Conservation (phyloP, 1,140 invertebrate species). For the Latrodectus geometricus region DNA sequence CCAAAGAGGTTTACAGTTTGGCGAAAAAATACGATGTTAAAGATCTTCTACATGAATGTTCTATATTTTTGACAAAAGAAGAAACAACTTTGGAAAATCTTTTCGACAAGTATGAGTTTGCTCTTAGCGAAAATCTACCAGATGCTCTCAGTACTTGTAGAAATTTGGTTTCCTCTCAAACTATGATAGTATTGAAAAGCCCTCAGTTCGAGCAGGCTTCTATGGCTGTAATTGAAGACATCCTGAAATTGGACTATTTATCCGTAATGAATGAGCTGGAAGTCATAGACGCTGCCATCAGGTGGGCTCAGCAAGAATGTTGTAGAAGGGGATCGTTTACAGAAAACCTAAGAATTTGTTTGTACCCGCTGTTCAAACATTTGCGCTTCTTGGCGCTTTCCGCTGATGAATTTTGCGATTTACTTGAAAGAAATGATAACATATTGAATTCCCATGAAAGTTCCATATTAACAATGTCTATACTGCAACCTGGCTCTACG, state of each 20-base stretch:
- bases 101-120: conserved; percentile 30
- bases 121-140: neutral
- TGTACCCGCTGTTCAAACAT: conserved; percentile 15
- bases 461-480: neutral
- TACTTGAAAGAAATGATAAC: neutral
- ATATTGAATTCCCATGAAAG: conserved; percentile 23
- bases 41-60: conserved; percentile 1
- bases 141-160: neutral
- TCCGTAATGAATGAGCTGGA: conserved; percentile 1
- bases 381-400: conserved; percentile 17
- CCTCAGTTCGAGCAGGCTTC: neutral
- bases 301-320: conserved; percentile 18
- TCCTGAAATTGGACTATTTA: neutral
- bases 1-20: neutral
- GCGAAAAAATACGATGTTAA: neutral
- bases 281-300: neutral
- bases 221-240: conserved; percentile 8
- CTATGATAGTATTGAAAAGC: neutral
- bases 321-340: neutral
- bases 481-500: neutral
- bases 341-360: conserved; percentile 12
- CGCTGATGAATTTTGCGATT: conserved; percentile 25
- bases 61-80: neutral
- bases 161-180: neutral
- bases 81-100: conserved; percentile 17